Base-by-base conservation (phyloP, 2,888 invertebrate genomes). In the Heliconius cydno region DNA sequence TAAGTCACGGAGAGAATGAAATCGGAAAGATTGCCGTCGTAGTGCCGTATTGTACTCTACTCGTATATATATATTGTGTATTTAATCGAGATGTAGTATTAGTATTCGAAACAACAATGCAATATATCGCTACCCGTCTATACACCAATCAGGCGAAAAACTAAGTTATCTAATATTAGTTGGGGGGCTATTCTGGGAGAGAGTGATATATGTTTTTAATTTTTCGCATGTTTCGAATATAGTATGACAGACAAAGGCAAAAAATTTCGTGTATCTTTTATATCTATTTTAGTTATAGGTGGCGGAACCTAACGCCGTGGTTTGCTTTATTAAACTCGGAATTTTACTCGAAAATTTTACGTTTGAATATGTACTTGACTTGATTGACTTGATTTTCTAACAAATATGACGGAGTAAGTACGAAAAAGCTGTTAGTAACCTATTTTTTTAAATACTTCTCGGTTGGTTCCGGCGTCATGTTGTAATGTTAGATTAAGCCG, bases 131-230 rank as follows among this genome's bases (percentile, higher is more conserved):
- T 89, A 88, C 90, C 89, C 87, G 88, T 88, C 89, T 87, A 86
- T 86, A 87, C 91, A 91, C 91, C 92, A 92, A 93, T 92, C 93
- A 92, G 88, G 88, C 89, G 90, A 89, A 88, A 90, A 90, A 90
- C 90, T 88, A 92, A 92, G 91, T 92, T 92, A 92, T 90, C 90
- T 92, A 93, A 93, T 93, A 93, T 92, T 88, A 82, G 81, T 80
- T 82, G 30, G 74, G 60, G 78, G 15, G 28, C 60, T 81, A 83
- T 82, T 83, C 79, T 75, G 28, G 68, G 28, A 67, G 4, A 9
- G n/a, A 46, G 67, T 75, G 78, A 67, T 78, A 79, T 38, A n/a
- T 60, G 6, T 30, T 12, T 67, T 38, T 68, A n/a, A 57, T 22
- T 72, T 22, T 57, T 28, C n/a, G 60, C 60, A 60, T 12, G 12